Evolutionary conservation across 1,140 invertebrate species (phyloP).

Genomic region (Brachionus koreanus): DNA sequence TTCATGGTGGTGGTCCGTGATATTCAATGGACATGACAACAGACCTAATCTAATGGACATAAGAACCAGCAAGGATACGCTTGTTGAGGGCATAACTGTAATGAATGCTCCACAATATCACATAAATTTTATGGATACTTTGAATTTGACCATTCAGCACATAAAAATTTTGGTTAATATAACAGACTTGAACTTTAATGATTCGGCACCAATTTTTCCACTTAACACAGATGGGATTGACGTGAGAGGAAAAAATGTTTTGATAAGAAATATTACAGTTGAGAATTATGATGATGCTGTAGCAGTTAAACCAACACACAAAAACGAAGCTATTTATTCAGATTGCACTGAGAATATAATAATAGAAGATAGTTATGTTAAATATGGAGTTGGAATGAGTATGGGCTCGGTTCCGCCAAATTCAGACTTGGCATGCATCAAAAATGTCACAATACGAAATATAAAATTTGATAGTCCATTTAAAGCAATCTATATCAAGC

Average conservation of each 20-base stretch:
- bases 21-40: slow-evolving; percentile 22
- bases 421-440: background rate
- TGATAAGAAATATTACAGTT: background rate
- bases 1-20: background rate
- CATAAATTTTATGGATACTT: background rate
- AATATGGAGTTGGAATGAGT: slow-evolving; percentile 27
- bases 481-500: slow-evolving; percentile 33
- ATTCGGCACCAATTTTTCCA: slow-evolving; percentile 1
- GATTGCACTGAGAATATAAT: slow-evolving; percentile 16
- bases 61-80: background rate
- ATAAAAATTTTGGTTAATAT: background rate
- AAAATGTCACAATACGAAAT: slow-evolving; percentile 18
- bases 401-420: slow-evolving; percentile 15
- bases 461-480: slow-evolving; percentile 1
- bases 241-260: background rate
- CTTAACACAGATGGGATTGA: slow-evolving; percentile 28
- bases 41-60: slow-evolving; percentile 1
- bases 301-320: slow-evolving; percentile 8
- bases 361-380: slow-evolving; percentile 11
- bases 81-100: background rate
- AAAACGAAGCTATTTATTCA: background rate
- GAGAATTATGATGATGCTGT: slow-evolving; percentile 31
- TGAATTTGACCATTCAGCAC: background rate
- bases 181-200: background rate
- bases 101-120: slow-evolving; percentile 3